A percentile compares a stretch with the other conserved stretches of the same genome.
phyloP scores from a whole-genome alignment of 30 jellyfish, hydroid and myxozoan genomes.

The Morbakka virulenta region DNA sequence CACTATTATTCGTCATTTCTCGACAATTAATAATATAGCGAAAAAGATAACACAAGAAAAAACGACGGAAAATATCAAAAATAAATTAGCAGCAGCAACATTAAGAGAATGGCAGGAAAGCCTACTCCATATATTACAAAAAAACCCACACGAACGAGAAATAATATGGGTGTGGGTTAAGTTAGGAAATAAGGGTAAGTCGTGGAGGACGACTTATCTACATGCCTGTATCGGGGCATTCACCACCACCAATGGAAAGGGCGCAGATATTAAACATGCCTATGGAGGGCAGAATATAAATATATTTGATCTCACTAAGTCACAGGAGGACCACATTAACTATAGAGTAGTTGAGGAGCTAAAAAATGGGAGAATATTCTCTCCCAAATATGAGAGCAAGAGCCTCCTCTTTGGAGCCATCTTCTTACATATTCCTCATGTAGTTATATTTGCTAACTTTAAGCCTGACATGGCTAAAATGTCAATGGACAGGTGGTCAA shows the following conservation, averaged over 20 bases:
- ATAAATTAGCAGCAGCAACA: too few relatives aligned
- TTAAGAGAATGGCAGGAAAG: too few relatives aligned
- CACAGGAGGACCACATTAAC: not conserved
- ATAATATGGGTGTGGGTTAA: not conserved
- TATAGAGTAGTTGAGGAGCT: too few relatives aligned
- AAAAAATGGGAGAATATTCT: too few relatives aligned
- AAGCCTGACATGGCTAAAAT: not conserved
- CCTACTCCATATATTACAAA: not conserved
- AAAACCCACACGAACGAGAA: not conserved
- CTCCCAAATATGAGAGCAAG: constrained; percentile 3
- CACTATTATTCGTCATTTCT: too few relatives aligned
- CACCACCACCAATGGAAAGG: not conserved
- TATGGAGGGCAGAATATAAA: not conserved
- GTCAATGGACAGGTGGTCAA: constrained; percentile 5
- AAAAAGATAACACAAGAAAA: too few relatives aligned
- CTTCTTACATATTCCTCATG: constrained; percentile 5
- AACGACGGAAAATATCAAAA: too few relatives aligned
- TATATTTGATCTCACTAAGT: not conserved
- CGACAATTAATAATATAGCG: too few relatives aligned
- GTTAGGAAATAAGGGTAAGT: constrained; percentile 1
- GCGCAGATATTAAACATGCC: not conserved
- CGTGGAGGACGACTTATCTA: not conserved
- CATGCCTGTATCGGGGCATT: not conserved
- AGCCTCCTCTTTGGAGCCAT: not conserved
- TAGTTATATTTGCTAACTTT: not conserved